Conservation (phyloP, 1,140 invertebrate species). For the Diprion similis region DNA sequence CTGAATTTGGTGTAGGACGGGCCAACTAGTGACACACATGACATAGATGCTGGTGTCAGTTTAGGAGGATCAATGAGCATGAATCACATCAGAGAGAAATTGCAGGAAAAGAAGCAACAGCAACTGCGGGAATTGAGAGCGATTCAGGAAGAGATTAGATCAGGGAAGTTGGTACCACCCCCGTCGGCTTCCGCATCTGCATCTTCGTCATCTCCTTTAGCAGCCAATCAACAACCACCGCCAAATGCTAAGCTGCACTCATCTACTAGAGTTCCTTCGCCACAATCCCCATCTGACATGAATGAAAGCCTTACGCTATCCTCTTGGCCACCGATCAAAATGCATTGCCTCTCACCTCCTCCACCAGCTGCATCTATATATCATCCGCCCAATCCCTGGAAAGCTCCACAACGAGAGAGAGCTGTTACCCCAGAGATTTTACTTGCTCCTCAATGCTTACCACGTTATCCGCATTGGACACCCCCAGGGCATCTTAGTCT, state of each 20-base stretch:
- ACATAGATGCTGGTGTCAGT: conserved; percentile 72
- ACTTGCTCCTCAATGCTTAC: conserved; percentile 75
- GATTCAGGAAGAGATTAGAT: conserved; percentile 87
- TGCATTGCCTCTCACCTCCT: conserved; percentile 54
- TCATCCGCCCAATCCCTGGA: conserved; percentile 43
- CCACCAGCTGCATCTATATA: conserved; percentile 50
- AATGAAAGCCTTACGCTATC: conserved; percentile 43
- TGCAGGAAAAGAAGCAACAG: conserved; percentile 88
- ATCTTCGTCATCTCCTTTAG: conserved; percentile 46
- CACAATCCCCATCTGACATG: conserved; percentile 44
- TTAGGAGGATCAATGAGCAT: conserved; percentile 76
- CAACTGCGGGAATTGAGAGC: conserved; percentile 82
- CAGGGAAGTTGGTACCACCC: conserved; percentile 74
- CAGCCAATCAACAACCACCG: conserved; percentile 60
- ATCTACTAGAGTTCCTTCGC: conserved; percentile 49
- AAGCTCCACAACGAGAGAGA: conserved; percentile 41
- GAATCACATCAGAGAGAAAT: conserved; percentile 82
- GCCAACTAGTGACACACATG: conserved; percentile 56
- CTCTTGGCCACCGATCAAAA: conserved; percentile 58
- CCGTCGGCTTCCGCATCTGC: conserved; percentile 53
- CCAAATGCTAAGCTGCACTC: conserved; percentile 63
- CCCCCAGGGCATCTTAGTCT: conserved; percentile 45
- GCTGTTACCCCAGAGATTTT: conserved; percentile 77
- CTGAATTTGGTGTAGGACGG: conserved; percentile 56
- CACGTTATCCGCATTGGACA: conserved; percentile 55